Evolutionary conservation across 2,113 vertebrate species (phyloP).

Genomic region (Hemicordylus capensis): DNA sequence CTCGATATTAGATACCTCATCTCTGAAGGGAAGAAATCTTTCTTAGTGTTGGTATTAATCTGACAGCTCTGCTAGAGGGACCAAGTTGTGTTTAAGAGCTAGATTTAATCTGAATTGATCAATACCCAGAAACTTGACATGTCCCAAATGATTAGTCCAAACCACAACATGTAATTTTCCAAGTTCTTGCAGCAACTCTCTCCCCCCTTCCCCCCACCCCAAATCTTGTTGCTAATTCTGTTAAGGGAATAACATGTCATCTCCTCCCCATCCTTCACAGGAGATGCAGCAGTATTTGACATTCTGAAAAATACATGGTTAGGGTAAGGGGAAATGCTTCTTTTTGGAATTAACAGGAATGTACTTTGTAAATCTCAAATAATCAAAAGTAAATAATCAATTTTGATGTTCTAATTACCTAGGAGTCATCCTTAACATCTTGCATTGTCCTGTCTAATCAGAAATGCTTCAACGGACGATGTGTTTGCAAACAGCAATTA

Average conservation of each 20-base stretch:
- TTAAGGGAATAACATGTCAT: slow-evolving; percentile 4
- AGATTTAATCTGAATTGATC: slow-evolving; percentile 69
- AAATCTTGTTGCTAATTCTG: slow-evolving; percentile 40
- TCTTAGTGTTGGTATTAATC: slow-evolving; percentile 51
- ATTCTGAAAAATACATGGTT: slow-evolving; percentile 5
- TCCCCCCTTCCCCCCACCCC: not conserved
- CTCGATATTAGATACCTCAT: slow-evolving; percentile 45
- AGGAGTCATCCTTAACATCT: slow-evolving; percentile 17
- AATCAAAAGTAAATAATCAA: slow-evolving; percentile 1
- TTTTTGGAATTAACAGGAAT: not conserved
- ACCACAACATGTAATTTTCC: slow-evolving; percentile 23
- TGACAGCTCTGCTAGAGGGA: slow-evolving; percentile 67
- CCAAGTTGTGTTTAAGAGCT: slow-evolving; percentile 53
- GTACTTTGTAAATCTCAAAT: not conserved
- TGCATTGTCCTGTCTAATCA: not conserved
- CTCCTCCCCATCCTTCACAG: slow-evolving; percentile 9
- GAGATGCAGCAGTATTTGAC: slow-evolving; percentile 22
- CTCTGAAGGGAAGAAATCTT: slow-evolving; percentile 56
- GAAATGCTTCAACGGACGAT: slow-evolving; percentile 5
- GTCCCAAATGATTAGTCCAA: slow-evolving; percentile 62
- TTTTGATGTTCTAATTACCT: not conserved
- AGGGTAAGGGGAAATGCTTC: not conserved
- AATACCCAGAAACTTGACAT: slow-evolving; percentile 62
- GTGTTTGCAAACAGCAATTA: not conserved
- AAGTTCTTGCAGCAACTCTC: slow-evolving; percentile 23